These are phyloP conservation scores for Penaeus chinensis DNA, from an alignment of 1,140 invertebrate genomes.

Conservation along the genomic window DNA sequence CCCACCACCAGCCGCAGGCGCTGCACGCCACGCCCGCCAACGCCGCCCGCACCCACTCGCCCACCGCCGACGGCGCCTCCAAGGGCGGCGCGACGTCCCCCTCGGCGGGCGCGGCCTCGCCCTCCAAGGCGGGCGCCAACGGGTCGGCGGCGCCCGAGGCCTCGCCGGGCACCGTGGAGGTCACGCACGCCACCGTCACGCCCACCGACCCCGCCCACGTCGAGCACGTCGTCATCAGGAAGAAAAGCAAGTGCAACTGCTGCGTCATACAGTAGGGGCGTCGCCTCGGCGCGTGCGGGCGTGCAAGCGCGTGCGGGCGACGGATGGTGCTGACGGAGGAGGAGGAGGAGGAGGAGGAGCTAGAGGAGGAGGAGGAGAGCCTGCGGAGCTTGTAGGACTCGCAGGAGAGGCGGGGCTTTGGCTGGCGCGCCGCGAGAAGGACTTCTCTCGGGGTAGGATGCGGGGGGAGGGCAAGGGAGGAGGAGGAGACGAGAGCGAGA, in stretches of 20 bases:
- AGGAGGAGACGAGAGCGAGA: neutral
- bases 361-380: neutral
- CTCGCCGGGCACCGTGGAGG: conserved; percentile 75
- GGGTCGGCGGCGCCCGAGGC: conserved; percentile 67
- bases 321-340: neutral
- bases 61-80: neutral
- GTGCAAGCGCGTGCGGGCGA: neutral
- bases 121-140: conserved; percentile 65
- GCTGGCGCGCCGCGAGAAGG: neutral
- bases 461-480: neutral
- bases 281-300: neutral
- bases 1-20: neutral
- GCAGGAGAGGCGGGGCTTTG: conserved; percentile 69
- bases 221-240: conserved; percentile 85
- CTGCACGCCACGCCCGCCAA: conserved; percentile 2
- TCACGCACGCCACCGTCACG: conserved; percentile 78
- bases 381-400: too few relatives aligned
- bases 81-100: neutral
- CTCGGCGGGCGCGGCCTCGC: conserved; percentile 29
- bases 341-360: neutral
- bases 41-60: neutral
- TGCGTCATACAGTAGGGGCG: conserved; percentile 83
- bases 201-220: conserved; percentile 78
- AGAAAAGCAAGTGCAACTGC: conserved; percentile 91
- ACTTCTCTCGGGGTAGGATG: neutral